phyloP scores from a whole-genome alignment of 2,113 vertebrate genomes.

The Antechinus flavipes region DNA sequence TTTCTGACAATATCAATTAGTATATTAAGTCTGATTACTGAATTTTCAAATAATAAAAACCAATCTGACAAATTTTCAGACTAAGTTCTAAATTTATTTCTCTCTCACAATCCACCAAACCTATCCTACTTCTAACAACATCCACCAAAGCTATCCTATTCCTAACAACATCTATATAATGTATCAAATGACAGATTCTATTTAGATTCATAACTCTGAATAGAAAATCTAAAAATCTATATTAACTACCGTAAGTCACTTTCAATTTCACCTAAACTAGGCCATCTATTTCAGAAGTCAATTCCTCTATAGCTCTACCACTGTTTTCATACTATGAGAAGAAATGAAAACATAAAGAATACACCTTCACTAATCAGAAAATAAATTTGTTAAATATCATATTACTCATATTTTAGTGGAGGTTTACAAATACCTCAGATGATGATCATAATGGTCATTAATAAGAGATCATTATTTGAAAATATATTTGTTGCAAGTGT shows the following conservation, averaged over 20 bases:
- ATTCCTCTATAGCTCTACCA: slow-evolving; percentile 31
- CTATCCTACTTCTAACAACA: neutral
- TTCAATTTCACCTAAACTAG: slow-evolving; percentile 46
- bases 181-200: neutral
- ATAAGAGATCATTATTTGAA: slow-evolving; percentile 17
- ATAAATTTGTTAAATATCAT: slow-evolving; percentile 21
- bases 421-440: slow-evolving; percentile 19
- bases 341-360: slow-evolving; percentile 37
- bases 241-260: neutral
- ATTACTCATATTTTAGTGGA: slow-evolving; percentile 43
- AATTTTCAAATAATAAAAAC: neutral
- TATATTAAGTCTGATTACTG: neutral
- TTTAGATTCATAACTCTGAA: slow-evolving; percentile 28
- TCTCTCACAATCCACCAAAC: neutral
- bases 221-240: slow-evolving; percentile 14
- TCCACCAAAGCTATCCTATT: neutral
- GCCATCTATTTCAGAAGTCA: neutral
- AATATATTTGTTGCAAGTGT: neutral
- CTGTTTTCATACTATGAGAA: neutral
- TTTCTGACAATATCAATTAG: neutral
- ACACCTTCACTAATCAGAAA: neutral
- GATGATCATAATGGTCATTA: slow-evolving; percentile 15
- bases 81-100: neutral
- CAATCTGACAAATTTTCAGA: neutral
- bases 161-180: neutral